phyloP scores from a whole-genome alignment of 2,888 invertebrate genomes.

The Incurvaria masculella region DNA sequence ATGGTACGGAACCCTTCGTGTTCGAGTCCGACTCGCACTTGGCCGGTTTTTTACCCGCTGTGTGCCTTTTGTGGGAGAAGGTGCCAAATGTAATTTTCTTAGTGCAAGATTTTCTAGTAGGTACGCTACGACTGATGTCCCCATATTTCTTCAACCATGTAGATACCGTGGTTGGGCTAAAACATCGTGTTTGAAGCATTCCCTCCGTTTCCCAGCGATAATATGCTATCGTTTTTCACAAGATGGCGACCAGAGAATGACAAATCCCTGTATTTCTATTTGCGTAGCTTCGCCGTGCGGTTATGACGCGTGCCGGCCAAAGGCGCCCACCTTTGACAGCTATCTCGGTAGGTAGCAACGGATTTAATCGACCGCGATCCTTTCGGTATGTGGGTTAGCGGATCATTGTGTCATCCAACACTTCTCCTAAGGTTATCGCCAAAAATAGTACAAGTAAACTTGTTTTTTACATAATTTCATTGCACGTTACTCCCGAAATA shows the following conservation, averaged over 20 bases:
- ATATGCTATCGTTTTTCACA: constrained; percentile 56
- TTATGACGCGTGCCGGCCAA: not conserved
- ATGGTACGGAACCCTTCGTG: no score
- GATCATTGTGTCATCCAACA: constrained; percentile 39
- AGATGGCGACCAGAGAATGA: constrained; percentile 53
- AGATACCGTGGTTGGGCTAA: no score
- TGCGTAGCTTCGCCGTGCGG: constrained; percentile 44
- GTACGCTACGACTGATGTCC: no score
- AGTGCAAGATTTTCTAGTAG: no score
- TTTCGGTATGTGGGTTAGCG: constrained; percentile 30
- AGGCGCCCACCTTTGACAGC: not conserved
- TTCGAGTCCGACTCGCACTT: no score
- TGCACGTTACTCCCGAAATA: constrained; percentile 55
- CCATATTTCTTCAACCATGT: no score
- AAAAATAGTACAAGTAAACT: constrained; percentile 52
- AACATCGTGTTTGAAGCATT: no score
- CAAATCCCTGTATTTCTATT: constrained; percentile 56
- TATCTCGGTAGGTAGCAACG: not conserved
- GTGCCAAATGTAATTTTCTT: no score
- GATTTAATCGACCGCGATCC: constrained; percentile 4
- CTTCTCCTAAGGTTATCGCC: constrained; percentile 47
- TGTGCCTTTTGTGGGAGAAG: no score
- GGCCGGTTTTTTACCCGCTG: no score
- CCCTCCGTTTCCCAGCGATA: no score
- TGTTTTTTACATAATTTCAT: constrained; percentile 58